A percentile compares a stretch with the other conserved stretches of the same genome.
Conservation (phyloP, 2,888 invertebrate species). For the Trachelus stipa region DNA sequence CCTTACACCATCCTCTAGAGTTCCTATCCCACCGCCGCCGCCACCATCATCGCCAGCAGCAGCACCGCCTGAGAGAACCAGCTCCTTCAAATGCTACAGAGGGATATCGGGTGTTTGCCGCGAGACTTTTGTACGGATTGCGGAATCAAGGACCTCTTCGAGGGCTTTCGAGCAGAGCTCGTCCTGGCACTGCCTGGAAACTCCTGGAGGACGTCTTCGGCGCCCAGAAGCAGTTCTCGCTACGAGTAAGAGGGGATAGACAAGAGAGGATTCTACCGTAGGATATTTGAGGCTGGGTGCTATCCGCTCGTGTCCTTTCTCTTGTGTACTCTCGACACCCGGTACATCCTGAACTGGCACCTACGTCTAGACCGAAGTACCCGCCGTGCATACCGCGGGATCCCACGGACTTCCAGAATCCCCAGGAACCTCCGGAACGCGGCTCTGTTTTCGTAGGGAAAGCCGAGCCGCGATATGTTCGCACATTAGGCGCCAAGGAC, state of each 20-base stretch:
- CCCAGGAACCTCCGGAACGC: not conserved
- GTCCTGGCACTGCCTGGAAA: not conserved
- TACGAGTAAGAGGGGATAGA: not conserved
- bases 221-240: not conserved
- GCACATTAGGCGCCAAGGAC: conserved; percentile 18
- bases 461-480: not conserved
- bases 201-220: not conserved
- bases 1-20: not conserved
- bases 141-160: conserved; percentile 59
- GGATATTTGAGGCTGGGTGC: not conserved
- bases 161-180: conserved; percentile 19
- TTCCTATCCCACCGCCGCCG: conserved; percentile 41
- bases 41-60: conserved; percentile 29
- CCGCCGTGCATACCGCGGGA: not conserved
- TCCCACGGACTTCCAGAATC: not conserved
- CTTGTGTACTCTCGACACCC: not conserved
- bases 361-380: not conserved
- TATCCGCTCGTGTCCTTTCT: not conserved
- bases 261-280: not conserved
- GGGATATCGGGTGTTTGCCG: conserved; percentile 39
- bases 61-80: conserved; percentile 19
- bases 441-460: not conserved
- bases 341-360: not conserved
- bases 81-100: conserved; percentile 46
- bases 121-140: conserved; percentile 54